phyloP scores from a whole-genome alignment of 2,113 vertebrate species.

The Oreochromis tanganicae region DNA sequence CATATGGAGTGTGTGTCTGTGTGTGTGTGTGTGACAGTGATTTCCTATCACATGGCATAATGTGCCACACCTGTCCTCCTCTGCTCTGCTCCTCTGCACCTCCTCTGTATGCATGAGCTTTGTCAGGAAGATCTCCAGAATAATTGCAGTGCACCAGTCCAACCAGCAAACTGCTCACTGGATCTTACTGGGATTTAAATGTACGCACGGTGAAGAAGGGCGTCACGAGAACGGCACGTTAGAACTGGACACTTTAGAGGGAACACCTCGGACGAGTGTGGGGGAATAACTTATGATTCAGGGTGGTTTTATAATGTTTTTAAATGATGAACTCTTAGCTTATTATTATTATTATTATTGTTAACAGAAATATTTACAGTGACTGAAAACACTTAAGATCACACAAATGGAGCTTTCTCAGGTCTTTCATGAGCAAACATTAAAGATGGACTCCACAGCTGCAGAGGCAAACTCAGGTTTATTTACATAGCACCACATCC shows the following conservation, averaged over 20 bases:
- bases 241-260: background rate
- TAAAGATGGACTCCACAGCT: accelerated
- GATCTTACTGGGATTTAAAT: background rate
- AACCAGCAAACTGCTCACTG: background rate
- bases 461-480: background rate
- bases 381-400: background rate
- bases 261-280: accelerated
- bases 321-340: background rate
- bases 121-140: background rate
- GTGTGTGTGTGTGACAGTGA: background rate
- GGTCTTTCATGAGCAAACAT: background rate
- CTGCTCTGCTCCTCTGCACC: constrained; percentile 12
- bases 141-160: background rate
- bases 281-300: background rate
- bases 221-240: background rate
- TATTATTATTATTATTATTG: background rate
- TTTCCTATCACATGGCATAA: constrained; percentile 25
- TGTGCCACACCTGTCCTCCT: constrained; percentile 34
- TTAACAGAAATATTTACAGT: background rate
- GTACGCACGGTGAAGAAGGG: background rate
- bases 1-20: constrained; percentile 48
- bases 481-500: background rate
- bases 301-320: background rate
- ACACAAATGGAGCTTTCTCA: background rate
- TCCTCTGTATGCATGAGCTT: background rate